Percentiles rank a stretch among this genome's conserved stretches.
Conservation (phyloP, 2,888 invertebrate genomes). For the Tenodera sinensis region DNA sequence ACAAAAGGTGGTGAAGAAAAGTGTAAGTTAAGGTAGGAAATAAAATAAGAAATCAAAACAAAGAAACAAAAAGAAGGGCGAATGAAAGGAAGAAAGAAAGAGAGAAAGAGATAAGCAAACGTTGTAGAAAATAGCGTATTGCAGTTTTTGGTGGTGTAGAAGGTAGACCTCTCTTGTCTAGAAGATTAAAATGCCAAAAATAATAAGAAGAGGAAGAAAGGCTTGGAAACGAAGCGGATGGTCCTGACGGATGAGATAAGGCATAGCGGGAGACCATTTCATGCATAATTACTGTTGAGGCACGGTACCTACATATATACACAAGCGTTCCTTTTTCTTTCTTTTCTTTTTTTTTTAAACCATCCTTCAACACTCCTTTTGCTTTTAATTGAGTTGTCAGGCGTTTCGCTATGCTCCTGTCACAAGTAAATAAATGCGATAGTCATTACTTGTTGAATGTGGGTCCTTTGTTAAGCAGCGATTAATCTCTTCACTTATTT, state of each 20-base stretch:
- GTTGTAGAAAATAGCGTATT: background rate
- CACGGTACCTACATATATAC: background rate
- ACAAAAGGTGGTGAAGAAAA: background rate
- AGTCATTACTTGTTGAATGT: background rate
- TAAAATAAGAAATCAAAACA: background rate
- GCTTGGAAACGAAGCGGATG: background rate
- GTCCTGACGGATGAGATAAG: background rate
- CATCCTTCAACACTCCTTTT: background rate
- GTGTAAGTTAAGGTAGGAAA: background rate
- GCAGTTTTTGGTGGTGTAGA: background rate
- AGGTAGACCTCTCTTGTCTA: background rate
- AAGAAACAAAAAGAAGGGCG: background rate
- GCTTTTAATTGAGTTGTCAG: background rate
- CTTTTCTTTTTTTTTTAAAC: background rate
- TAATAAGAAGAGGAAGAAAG: background rate
- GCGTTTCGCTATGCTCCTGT: background rate
- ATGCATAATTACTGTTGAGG: conserved; percentile 14
- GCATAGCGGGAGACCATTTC: conserved; percentile 3
- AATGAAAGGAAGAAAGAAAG: background rate
- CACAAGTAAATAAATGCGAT: background rate
- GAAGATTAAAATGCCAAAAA: background rate
- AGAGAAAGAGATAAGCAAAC: background rate
- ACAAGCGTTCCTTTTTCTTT: background rate
- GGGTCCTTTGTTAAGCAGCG: background rate
- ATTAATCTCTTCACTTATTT: background rate